A percentile compares a stretch with the other conserved stretches of the same genome.
phyloP scores from a whole-genome alignment of 2,888 invertebrate genomes.

The Cheilosia impressa region DNA sequence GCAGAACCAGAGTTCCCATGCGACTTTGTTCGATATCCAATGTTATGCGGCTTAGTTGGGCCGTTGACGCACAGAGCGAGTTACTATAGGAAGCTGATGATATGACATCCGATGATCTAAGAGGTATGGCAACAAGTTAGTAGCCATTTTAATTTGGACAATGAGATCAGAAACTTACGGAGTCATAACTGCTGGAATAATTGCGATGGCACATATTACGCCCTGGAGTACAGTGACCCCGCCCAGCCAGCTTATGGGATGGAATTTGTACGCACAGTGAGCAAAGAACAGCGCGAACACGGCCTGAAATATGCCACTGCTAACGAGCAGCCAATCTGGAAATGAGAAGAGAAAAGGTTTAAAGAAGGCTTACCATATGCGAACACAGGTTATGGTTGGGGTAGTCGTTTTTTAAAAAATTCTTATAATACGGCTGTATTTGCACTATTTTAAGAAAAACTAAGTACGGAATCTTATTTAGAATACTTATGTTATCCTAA shows the following conservation, averaged over 20 bases:
- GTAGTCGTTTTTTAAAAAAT: no score
- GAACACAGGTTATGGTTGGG: no score
- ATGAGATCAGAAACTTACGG: slow-evolving; percentile 78
- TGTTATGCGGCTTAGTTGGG: slow-evolving; percentile 76
- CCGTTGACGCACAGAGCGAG: slow-evolving; percentile 77
- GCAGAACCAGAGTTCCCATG: slow-evolving; percentile 83
- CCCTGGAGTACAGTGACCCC: slow-evolving; percentile 85
- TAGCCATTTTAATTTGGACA: not conserved
- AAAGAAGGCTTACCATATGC: no score
- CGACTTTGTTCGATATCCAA: slow-evolving; percentile 79
- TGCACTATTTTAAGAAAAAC: no score
- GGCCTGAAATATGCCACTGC: slow-evolving; percentile 85
- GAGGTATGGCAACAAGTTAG: not conserved
- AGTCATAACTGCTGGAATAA: slow-evolving; percentile 85
- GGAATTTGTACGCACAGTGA: slow-evolving; percentile 86
- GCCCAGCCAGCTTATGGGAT: slow-evolving; percentile 86
- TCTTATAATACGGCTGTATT: no score
- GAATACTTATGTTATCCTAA: no score
- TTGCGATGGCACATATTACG: slow-evolving; percentile 83
- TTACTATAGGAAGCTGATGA: slow-evolving; percentile 76
- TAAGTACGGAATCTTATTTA: no score
- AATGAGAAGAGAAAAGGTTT: slow-evolving; percentile 58
- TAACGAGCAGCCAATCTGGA: slow-evolving; percentile 86
- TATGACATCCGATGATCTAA: slow-evolving; percentile 65
- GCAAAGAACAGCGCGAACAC: slow-evolving; percentile 85